A percentile compares a stretch with the other conserved stretches of the same genome.
phyloP scores from a whole-genome alignment of 1,140 invertebrate genomes.

The Drosophila arawakana region DNA sequence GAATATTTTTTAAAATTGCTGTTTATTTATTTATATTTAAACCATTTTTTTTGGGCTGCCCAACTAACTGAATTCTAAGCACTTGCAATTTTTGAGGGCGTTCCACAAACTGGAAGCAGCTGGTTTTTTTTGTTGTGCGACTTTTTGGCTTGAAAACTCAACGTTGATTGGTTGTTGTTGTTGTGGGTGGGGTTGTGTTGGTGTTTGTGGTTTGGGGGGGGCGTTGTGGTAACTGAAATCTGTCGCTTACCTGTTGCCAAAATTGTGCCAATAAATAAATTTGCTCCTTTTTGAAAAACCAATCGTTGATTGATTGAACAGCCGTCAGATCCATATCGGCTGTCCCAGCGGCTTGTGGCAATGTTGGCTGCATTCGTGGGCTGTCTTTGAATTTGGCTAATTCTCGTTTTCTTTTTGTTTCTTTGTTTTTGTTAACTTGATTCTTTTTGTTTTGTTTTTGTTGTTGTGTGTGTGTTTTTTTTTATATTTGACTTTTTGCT shows the following conservation, averaged over 20 bases:
- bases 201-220: background rate
- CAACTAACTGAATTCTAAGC: too few relatives aligned
- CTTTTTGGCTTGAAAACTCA: background rate
- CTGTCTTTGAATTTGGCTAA: slow-evolving; percentile 52
- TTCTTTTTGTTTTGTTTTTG: slow-evolving; percentile 2
- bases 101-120: slow-evolving; percentile 14
- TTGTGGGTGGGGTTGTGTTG: background rate
- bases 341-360: slow-evolving; percentile 86
- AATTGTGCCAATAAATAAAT: slow-evolving; percentile 96
- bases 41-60: too few relatives aligned
- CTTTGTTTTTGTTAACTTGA: background rate
- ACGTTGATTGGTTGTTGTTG: background rate
- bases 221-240: slow-evolving; percentile 37
- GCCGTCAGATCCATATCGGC: slow-evolving; percentile 92
- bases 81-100: too few relatives aligned
- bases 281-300: slow-evolving; percentile 97
- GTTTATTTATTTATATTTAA: too few relatives aligned
- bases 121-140: background rate
- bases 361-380: slow-evolving; percentile 89
- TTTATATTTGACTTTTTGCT: slow-evolving; percentile 20
- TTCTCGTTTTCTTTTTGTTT: background rate
- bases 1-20: too few relatives aligned
- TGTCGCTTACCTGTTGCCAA: slow-evolving; percentile 93
- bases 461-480: slow-evolving; percentile 26
- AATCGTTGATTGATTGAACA: slow-evolving; percentile 95